A percentile compares a stretch with the other conserved stretches of the same genome.
phyloP scores from a whole-genome alignment of 2,797 vertebrate genomes.

The Poeciliopsis gracilis region DNA sequence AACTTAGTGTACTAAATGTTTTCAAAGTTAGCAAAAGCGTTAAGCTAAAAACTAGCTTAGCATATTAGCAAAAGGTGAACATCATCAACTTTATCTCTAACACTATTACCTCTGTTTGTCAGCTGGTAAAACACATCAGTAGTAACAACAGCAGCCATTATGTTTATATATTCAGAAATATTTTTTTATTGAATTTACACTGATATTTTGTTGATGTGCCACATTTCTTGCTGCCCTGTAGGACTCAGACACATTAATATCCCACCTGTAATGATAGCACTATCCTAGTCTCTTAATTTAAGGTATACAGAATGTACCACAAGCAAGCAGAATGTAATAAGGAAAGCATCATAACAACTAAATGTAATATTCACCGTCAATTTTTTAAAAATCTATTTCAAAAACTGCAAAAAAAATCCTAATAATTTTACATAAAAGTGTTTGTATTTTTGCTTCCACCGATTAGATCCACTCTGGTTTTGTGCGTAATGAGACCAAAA shows the following conservation, averaged over 20 bases:
- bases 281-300: conserved; percentile 74
- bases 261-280: conserved; percentile 47
- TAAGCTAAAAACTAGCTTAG: neutral
- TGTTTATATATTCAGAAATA: conserved; percentile 46
- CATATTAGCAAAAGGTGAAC: neutral
- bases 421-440: conserved; percentile 15
- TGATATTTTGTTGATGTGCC: conserved; percentile 61
- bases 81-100: neutral
- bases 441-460: neutral
- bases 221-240: conserved; percentile 36
- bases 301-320: conserved; percentile 78
- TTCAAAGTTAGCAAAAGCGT: neutral
- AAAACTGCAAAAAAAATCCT: conserved; percentile 3
- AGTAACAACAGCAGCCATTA: conserved; percentile 28
- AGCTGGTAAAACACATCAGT: conserved; percentile 11
- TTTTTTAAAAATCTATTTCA: neutral
- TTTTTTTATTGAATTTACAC: conserved; percentile 72
- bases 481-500: conserved; percentile 26
- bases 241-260: conserved; percentile 45
- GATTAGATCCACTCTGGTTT: neutral
- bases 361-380: conserved; percentile 23
- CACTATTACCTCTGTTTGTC: neutral
- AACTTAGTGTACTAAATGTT: neutral
- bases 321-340: conserved; percentile 69
- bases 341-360: conserved; percentile 54